phyloP scores from a whole-genome alignment of 2,888 invertebrate species.

The Aphelenchoides bicaudatus region DNA sequence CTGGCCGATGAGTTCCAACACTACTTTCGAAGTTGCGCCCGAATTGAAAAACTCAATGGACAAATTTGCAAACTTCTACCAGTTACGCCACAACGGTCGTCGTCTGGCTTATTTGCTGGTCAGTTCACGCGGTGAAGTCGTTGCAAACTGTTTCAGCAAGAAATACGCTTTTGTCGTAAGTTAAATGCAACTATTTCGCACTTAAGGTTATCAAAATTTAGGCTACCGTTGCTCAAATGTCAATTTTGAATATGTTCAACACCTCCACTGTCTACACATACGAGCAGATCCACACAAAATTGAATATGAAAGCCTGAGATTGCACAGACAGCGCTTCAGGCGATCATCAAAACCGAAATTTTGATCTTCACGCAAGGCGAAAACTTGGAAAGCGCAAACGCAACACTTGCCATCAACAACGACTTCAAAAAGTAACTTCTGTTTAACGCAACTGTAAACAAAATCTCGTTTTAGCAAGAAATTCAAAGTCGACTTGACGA shows the following conservation, averaged over 20 bases:
- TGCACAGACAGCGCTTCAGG: conserved; percentile 80
- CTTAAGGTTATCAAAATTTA: too few relatives aligned
- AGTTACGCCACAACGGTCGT: conserved; percentile 83
- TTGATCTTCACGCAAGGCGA: conserved; percentile 17
- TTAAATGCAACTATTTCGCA: neutral
- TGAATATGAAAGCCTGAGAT: conserved; percentile 64
- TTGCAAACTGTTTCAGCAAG: conserved; percentile 25
- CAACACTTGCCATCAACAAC: conserved; percentile 75
- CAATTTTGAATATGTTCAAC: conserved; percentile 91
- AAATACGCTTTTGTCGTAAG: conserved; percentile 37
- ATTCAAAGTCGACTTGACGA: conserved; percentile 68
- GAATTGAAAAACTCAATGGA: conserved; percentile 33
- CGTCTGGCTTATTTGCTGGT: conserved; percentile 80
- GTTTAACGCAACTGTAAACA: conserved; percentile 64
- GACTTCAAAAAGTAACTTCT: conserved; percentile 91
- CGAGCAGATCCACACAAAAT: conserved; percentile 21
- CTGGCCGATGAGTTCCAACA: conserved; percentile 72
- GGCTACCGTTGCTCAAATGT: conserved; percentile 96
- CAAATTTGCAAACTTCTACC: conserved; percentile 22
- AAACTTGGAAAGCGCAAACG: conserved; percentile 63
- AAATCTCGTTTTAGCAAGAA: conserved; percentile 69
- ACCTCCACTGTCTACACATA: conserved; percentile 66
- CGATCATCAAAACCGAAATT: conserved; percentile 63
- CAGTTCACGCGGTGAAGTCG: conserved; percentile 40
- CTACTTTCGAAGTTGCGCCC: conserved; percentile 31